Conservation (phyloP, 2,888 invertebrate species). For the Adela reaumurella region DNA sequence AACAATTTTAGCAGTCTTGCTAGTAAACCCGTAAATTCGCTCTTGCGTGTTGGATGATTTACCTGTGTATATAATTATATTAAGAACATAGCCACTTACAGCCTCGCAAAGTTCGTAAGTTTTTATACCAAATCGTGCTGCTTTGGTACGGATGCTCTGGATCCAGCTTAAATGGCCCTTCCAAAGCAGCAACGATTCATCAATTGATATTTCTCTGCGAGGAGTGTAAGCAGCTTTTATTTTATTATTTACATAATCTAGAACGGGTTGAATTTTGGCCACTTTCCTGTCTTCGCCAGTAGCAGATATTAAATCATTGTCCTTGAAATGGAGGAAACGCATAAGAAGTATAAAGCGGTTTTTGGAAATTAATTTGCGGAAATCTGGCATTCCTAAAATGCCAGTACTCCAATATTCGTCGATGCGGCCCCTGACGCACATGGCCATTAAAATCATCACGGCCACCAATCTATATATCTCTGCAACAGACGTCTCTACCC, state of each 20-base stretch:
- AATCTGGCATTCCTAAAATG: slow-evolving; percentile 8
- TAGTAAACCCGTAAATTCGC: slow-evolving; percentile 9
- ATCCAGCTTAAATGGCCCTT: slow-evolving; percentile 15
- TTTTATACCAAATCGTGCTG: slow-evolving; percentile 17
- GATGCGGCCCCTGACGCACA: slow-evolving; percentile 2
- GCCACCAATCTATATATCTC: slow-evolving; percentile 3
- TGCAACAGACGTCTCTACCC: slow-evolving; percentile 1
- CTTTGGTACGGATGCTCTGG: slow-evolving; percentile 18
- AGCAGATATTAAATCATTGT: slow-evolving; percentile 5
- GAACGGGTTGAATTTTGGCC: slow-evolving; percentile 8
- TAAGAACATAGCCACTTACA: slow-evolving; percentile 9
- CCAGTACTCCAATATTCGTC: slow-evolving; percentile 11
- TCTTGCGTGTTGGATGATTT: slow-evolving; percentile 2
- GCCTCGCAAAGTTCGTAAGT: slow-evolving; percentile 17
- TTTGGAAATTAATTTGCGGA: slow-evolving; percentile 7
- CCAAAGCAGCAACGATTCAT: slow-evolving; percentile 17
- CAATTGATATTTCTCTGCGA: slow-evolving; percentile 7
- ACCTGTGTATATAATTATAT: slow-evolving; percentile 8
- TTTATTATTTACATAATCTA: slow-evolving; percentile 8
- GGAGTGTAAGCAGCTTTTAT: slow-evolving; percentile 5
- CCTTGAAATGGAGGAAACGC: slow-evolving; percentile 11
- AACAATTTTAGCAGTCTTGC: slow-evolving; percentile 12
- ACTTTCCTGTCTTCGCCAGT: slow-evolving; percentile 3
- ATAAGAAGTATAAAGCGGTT: slow-evolving; percentile 7
- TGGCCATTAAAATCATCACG: slow-evolving; percentile 3